A percentile compares a stretch with the other conserved stretches of the same genome.
These are phyloP conservation scores for Argynnis bischoffii DNA, from an alignment of 2,888 invertebrate species.

Conservation along the genomic window DNA sequence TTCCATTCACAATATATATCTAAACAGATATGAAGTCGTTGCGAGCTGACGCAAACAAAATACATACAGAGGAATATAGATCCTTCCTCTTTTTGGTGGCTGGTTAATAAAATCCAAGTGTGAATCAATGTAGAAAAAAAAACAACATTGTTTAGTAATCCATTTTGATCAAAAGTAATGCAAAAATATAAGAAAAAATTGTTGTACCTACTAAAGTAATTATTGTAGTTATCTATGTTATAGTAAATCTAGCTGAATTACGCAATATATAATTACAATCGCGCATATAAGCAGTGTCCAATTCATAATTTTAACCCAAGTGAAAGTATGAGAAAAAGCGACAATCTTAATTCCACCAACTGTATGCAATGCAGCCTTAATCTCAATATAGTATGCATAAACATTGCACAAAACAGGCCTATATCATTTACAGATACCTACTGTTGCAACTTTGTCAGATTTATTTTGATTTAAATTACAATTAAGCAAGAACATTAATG, in stretches of 20 bases:
- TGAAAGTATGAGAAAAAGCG: constrained; percentile 37
- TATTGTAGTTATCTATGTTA: neutral
- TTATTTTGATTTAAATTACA: constrained; percentile 3
- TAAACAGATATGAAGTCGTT: too few relatives aligned
- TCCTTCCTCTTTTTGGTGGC: too few relatives aligned
- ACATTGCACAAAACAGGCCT: constrained; percentile 16
- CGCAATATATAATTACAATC: constrained; percentile 26
- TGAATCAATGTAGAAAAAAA: too few relatives aligned
- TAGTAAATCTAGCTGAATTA: constrained; percentile 17
- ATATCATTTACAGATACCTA: constrained; percentile 10
- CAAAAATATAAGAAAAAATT: neutral
- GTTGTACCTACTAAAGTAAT: neutral
- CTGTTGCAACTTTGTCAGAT: constrained; percentile 14
- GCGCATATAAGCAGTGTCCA: constrained; percentile 17
- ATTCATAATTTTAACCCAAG: constrained; percentile 20
- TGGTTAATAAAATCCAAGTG: too few relatives aligned
- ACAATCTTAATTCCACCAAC: constrained; percentile 31
- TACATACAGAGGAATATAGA: too few relatives aligned
- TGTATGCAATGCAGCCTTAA: constrained; percentile 30
- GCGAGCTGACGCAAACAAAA: too few relatives aligned
- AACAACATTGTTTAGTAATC: too few relatives aligned
- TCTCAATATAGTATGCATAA: constrained; percentile 12
- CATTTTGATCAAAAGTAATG: too few relatives aligned
- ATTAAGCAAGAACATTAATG: constrained; percentile 6
- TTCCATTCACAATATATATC: too few relatives aligned